Base-by-base conservation (phyloP, 2,113 vertebrate genomes). In the Percopsis transmontana region DNA sequence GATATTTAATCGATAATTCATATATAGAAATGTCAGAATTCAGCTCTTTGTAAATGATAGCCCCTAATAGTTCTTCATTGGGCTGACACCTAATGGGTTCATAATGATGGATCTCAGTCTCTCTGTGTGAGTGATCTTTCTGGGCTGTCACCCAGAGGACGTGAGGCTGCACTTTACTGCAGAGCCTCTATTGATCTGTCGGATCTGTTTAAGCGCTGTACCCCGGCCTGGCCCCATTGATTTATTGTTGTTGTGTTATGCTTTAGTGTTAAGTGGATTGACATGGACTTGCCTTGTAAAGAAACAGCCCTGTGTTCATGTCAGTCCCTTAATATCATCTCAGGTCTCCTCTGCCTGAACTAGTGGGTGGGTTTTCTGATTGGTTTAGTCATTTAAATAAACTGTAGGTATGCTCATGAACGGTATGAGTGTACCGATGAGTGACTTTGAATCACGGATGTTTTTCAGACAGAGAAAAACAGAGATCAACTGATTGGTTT, bases 231-330 rank as follows among this genome's bases (percentile, higher is more conserved):
- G 64, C 72, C 61, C 33, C 75, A 82, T 84, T 80, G 85, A 89
- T 85, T 82, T 78, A 80, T 76, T 52, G 80, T 55, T 82, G 87
- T 81, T 86, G 78, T 79, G 76, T 85, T 82, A 76, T 80, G 80
- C 77, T 66, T 74, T 73, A 7, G 67, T 83, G 81, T 84, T 86
- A 87, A 86, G 77, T 85, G 76, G 83, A 85, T 82, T 81, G 74
- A 77, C 78, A 72, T 69, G 63, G 79, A 72, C 60, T 62, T 66
- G 76, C 63, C 70, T 66, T 69, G 64, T 79, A 69, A 77, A 82
- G 66, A 76, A 70, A 15, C 66, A 2, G 16, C 6, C 24, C 15
- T n/a, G 19, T 44, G 56, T 81, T 58, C 81, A 63, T 71, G 79
- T 83, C 42, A 50, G 55, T 66, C 74, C 47, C 44, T 77, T 84